Evolutionary conservation across 2,113 vertebrate genomes (phyloP).

Genomic region (Phyllostomus discolor): DNA sequence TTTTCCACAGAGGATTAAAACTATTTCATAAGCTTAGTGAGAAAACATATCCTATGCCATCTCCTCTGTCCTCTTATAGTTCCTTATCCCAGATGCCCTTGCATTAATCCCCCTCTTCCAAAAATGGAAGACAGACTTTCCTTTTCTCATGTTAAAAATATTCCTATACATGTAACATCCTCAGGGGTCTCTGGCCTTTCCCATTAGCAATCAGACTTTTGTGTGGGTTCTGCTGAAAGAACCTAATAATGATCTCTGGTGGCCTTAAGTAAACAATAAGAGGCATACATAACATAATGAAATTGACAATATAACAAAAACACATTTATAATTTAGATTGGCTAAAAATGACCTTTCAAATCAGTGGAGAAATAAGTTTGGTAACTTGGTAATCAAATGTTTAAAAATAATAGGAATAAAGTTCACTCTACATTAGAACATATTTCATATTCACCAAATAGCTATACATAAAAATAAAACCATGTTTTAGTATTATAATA

Average conservation of each 20-base stretch:
- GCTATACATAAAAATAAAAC: not conserved
- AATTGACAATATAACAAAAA: not conserved
- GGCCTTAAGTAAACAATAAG: not conserved
- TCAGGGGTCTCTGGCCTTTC: not conserved
- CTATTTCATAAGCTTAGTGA: not conserved
- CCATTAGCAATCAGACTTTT: not conserved
- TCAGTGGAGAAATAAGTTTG: not conserved
- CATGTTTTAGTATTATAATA: not conserved
- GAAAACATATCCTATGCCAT: not conserved
- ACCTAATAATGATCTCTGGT: not conserved
- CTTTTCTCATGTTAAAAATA: not conserved
- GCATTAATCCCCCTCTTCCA: not conserved
- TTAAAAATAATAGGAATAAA: not conserved
- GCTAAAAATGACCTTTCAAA: not conserved
- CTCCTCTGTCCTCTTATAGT: not conserved
- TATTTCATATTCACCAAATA: not conserved
- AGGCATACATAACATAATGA: not conserved
- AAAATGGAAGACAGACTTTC: not conserved
- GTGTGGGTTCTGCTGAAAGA: not conserved
- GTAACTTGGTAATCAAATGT: not conserved
- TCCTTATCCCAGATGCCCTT: not conserved
- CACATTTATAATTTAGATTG: not conserved
- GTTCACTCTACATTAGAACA: not conserved
- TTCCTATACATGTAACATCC: rapidly evolving
- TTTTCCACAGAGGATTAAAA: not conserved